Evolutionary conservation across 2,113 vertebrate genomes (phyloP), one percentile per base, ranked within the genome.

Genomic region (Brachionichthys hirsutus): DNA sequence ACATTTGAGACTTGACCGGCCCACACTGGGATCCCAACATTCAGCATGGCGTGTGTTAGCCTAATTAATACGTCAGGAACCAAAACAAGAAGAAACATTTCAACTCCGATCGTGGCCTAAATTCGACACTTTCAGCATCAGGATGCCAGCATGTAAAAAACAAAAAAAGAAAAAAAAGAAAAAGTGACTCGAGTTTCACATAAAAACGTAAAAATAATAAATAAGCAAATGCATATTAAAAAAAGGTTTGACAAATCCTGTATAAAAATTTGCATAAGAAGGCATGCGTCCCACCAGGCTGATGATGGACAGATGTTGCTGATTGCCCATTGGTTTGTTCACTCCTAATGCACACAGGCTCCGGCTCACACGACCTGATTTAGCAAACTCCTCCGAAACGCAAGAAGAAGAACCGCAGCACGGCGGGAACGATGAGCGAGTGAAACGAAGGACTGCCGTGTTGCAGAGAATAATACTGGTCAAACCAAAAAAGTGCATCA

Each of bases 211-310:
- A 75, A 73, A 65, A 81, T 71, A 17, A 9, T 9, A n/a, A n/a
- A 8, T 38, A 81, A 88, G 67, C 48, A 76, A 80, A 90, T 90
- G 84, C 87, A 89, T 88, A 87, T 86, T 67, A 71, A 89, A 90
- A n/a, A 30, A 85, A 72, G 16, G 35, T 82, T 70, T 49, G 54
- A 89, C 78, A 85, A 83, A 81, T 75, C 61, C 69, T 34, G 74
- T 88, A 83, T 87, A 85, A 89, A 90, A 87, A 74, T 75, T 92
- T 92, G 91, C 90, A 91, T 91, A 92, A 92, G 81, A 87, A 81
- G 85, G 83, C 85, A 86, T 88, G 87, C 71, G 55, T 43, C 80
- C 67, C 65, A 64, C 77, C 48, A 34, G 50, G 67, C 62, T n/a
- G 59, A 82, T n/a, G 59, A 82, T 46, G 71, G 83, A 74, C 70